These are phyloP conservation scores for Dendrolimus punctatus DNA, from an alignment of 1,140 invertebrate species.

Conservation along the genomic window DNA sequence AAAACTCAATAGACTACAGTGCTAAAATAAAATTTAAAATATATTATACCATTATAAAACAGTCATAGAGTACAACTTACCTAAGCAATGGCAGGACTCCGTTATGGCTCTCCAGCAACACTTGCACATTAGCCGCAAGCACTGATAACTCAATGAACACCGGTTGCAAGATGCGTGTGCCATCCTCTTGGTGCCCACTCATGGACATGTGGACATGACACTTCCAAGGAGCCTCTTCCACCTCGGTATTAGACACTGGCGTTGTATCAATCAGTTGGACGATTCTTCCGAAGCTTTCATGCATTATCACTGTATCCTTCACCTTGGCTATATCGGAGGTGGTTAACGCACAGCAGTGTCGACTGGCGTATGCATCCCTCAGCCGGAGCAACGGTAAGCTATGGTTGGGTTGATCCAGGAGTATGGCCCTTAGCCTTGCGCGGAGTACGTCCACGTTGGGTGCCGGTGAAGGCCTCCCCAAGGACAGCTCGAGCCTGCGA, in stretches of 20 bases:
- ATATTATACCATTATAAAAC: too few relatives aligned
- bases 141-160: constrained; percentile 79
- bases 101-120: constrained; percentile 72
- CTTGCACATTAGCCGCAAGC: constrained; percentile 77
- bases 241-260: constrained; percentile 40
- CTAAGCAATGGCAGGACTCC: constrained; percentile 56
- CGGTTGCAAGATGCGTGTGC: constrained; percentile 79
- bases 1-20: too few relatives aligned
- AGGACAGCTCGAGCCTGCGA: constrained; percentile 84
- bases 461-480: constrained; percentile 77
- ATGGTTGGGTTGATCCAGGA: constrained; percentile 79
- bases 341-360: constrained; percentile 83
- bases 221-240: constrained; percentile 61
- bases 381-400: constrained; percentile 85
- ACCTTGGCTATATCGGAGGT: constrained; percentile 86
- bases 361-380: constrained; percentile 86
- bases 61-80: constrained; percentile 16
- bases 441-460: constrained; percentile 77
- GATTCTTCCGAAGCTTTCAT: constrained; percentile 75
- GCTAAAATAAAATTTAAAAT: too few relatives aligned
- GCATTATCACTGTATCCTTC: constrained; percentile 75
- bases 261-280: constrained; percentile 72
- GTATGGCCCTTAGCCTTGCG: constrained; percentile 51
- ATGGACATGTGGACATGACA: constrained; percentile 74
- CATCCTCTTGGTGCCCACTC: constrained; percentile 73